Conservation (phyloP, 2,797 vertebrate genomes). For the Kryptolebias ocellatus region DNA sequence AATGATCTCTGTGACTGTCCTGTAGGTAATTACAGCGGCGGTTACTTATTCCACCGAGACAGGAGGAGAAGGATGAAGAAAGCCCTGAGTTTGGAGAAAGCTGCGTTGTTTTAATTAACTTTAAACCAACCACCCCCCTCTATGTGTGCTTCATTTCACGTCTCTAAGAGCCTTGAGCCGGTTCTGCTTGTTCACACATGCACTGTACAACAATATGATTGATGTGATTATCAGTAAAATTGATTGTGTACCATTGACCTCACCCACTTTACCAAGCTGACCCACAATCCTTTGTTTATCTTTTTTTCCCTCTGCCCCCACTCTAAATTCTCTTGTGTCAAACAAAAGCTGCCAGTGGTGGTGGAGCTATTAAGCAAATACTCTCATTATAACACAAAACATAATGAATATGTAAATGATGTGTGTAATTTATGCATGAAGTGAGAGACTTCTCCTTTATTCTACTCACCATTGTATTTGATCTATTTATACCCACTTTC, state of each 20-base stretch:
- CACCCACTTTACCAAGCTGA: conserved; percentile 58
- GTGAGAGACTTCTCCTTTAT: conserved; percentile 67
- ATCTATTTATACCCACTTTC: conserved; percentile 62
- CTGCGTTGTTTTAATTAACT: conserved; percentile 80
- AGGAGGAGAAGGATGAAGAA: conserved; percentile 56
- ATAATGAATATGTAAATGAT: conserved; percentile 85
- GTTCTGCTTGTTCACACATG: conserved; percentile 37
- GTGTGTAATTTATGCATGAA: conserved; percentile 82
- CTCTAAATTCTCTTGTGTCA: conserved; percentile 74
- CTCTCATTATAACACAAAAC: conserved; percentile 84
- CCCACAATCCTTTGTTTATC: conserved; percentile 48
- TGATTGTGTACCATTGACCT: conserved; percentile 59
- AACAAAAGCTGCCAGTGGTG: conserved; percentile 76
- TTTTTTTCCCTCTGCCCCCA: conserved; percentile 25
- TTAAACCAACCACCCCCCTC: conserved; percentile 69
- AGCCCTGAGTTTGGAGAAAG: conserved; percentile 70
- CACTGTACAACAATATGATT: conserved; percentile 43
- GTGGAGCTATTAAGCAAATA: conserved; percentile 81
- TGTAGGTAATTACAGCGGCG: conserved; percentile 72
- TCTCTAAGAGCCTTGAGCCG: conserved; percentile 41
- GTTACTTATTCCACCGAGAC: conserved; percentile 77
- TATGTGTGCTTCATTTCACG: conserved; percentile 49
- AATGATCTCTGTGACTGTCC: conserved; percentile 56
- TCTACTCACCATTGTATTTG: conserved; percentile 67
- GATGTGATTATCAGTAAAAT: conserved; percentile 64